Percentiles rank a stretch among this genome's conserved stretches.
These are phyloP conservation scores for Oncorhynchus nerka DNA, from an alignment of 2,113 vertebrate genomes.

Conservation along the genomic window DNA sequence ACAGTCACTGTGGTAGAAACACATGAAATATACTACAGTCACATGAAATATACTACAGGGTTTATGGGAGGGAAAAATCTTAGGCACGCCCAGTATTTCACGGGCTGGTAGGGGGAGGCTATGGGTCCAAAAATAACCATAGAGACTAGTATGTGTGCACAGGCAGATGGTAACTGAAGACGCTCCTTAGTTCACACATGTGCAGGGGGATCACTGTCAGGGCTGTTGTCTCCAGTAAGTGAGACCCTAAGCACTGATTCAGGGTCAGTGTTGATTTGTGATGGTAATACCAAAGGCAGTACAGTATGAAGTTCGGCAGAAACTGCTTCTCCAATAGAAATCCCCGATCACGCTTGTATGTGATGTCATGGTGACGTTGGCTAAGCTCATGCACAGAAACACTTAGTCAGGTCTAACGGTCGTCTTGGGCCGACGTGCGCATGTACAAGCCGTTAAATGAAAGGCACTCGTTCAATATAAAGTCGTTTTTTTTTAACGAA, in stretches of 20 bases:
- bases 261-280: slow-evolving; percentile 18
- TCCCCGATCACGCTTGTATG: too few relatives aligned
- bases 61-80: slow-evolving; percentile 47
- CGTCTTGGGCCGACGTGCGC: too few relatives aligned
- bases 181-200: slow-evolving; percentile 70
- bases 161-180: slow-evolving; percentile 76
- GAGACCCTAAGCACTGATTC: slow-evolving; percentile 37
- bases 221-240: slow-evolving; percentile 30
- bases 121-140: slow-evolving; percentile 78
- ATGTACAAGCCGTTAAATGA: too few relatives aligned
- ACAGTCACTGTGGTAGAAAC: too few relatives aligned
- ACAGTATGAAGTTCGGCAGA: too few relatives aligned
- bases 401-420: too few relatives aligned
- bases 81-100: slow-evolving; percentile 62
- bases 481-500: too few relatives aligned
- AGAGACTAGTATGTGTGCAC: slow-evolving; percentile 35
- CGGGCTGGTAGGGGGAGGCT: slow-evolving; percentile 49
- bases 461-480: too few relatives aligned
- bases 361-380: too few relatives aligned
- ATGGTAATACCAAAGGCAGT: too few relatives aligned
- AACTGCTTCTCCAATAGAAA: too few relatives aligned
- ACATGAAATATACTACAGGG: slow-evolving; percentile 22
- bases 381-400: too few relatives aligned
- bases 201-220: slow-evolving; percentile 84
- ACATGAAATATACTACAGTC: background rate